A percentile compares a stretch with the other conserved stretches of the same genome.
Evolutionary conservation across 30 jellyfish, hydroid and myxozoan genomes (phyloP).

Genomic region (Mastigias papua): DNA sequence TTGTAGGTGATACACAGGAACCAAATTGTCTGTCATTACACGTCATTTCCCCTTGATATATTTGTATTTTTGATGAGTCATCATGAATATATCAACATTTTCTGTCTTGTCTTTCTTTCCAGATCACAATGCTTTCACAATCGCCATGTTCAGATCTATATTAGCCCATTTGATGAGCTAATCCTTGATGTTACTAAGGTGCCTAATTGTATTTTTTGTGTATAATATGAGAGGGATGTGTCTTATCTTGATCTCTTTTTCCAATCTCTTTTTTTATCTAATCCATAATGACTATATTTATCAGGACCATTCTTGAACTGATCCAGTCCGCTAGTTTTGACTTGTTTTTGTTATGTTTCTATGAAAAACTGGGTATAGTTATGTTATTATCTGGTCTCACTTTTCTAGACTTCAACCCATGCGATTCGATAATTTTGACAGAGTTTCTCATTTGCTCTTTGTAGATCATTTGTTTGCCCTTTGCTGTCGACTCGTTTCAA

Average conservation of each 20-base stretch:
- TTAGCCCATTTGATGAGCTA: slow-evolving; percentile 25
- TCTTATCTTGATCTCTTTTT: background rate
- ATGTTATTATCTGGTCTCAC: too few species aligned
- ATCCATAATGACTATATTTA: too few species aligned
- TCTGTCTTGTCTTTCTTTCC: background rate
- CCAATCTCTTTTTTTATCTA: background rate
- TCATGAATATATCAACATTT: background rate
- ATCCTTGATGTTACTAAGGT: slow-evolving; percentile 45
- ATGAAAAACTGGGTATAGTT: too few species aligned
- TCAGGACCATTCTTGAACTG: too few species aligned
- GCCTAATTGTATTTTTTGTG: background rate
- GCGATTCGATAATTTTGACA: too few species aligned
- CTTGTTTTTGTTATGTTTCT: too few species aligned
- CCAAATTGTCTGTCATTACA: too few species aligned
- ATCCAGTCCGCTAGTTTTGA: too few species aligned
- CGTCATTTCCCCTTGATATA: too few species aligned
- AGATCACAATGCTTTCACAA: slow-evolving; percentile 4
- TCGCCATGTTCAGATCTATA: slow-evolving; percentile 19
- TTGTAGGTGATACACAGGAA: too few species aligned
- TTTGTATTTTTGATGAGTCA: background rate
- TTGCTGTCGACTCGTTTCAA: slow-evolving; percentile 70
- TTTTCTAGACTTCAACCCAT: too few species aligned
- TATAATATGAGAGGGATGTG: background rate
- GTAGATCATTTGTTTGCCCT: slow-evolving; percentile 63
- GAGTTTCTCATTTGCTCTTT: background rate